Evolutionary conservation across 2,113 vertebrate species (phyloP), one percentile per base, ranked within the genome.

Genomic region (Sisor rabdophorus): DNA sequence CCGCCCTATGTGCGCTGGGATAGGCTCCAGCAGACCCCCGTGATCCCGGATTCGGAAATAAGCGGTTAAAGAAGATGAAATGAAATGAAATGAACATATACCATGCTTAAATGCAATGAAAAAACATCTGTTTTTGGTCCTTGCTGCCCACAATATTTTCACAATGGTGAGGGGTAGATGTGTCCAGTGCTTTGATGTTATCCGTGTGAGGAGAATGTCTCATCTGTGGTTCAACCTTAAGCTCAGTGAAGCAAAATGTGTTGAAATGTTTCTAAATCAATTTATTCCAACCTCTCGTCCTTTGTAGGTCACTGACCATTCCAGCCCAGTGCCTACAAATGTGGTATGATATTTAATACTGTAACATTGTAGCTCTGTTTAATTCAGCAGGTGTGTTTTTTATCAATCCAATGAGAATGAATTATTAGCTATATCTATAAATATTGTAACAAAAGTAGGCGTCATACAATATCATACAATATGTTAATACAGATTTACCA

Each of bases 231-330:
- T 64, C 68, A 78, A 54, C 68, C 48, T 78, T 77, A 63, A 63
- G 30, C 67, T 77, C 56, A 77, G 67, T 60, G 61, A 22, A 65
- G 60, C 60, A 56, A 61, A 67, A 44, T 56, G 52, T 76, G 76
- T n/a, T 61, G 47, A 54, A 53, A 71, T 68, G 58, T 72, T 71
- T 72, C 28, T 78, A 58, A 78, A 78, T 78, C 76, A 78, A 63
- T 78, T 78, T 47, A 78, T 63, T 63, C 47, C 76, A 55, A 52
- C 76, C 47, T 71, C 76, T 70, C 56, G 53, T 70, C 58, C 59
- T 63, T 78, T 72, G 55, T 71, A 78, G 76, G 76, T 78, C 76
- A 71, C 50, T 78, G 76, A 63, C 58, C 68, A 78, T 78, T 71
- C 36, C 44, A 50, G 17, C 28, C 16, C 60, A 71, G 32, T 72